phyloP scores from a whole-genome alignment of 2,888 invertebrate genomes.

The Tachina grossa region DNA sequence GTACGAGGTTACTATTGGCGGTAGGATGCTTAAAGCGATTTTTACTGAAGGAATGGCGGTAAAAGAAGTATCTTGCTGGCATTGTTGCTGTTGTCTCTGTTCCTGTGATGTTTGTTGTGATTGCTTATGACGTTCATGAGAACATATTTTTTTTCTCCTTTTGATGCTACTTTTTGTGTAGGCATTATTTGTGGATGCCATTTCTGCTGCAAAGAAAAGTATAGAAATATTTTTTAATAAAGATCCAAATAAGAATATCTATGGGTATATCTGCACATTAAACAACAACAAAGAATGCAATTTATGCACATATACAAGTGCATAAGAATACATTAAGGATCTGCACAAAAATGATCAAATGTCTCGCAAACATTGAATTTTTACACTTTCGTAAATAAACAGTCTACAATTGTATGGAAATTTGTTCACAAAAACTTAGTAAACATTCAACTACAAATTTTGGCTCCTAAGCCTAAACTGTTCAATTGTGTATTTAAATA shows the following conservation, averaged over 20 bases:
- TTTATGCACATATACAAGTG: not conserved
- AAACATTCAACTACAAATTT: too few relatives aligned
- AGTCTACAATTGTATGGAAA: too few relatives aligned
- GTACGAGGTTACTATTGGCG: slow-evolving; percentile 20
- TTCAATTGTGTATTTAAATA: too few relatives aligned
- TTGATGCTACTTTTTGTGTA: slow-evolving; percentile 62
- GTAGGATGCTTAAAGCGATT: slow-evolving; percentile 10
- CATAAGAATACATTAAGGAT: not conserved
- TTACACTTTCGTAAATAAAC: too few relatives aligned
- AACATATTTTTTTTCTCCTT: slow-evolving; percentile 72
- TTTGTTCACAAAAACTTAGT: too few relatives aligned
- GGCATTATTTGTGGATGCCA: slow-evolving; percentile 78
- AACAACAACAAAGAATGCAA: slow-evolving; percentile 36
- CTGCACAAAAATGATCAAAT: not conserved
- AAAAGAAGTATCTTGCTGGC: slow-evolving; percentile 67
- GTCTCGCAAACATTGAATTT: not conserved
- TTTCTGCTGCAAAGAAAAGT: slow-evolving; percentile 76
- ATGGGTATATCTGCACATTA: slow-evolving; percentile 6
- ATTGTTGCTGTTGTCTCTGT: slow-evolving; percentile 45
- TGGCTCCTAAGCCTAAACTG: too few relatives aligned
- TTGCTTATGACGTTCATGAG: slow-evolving; percentile 27
- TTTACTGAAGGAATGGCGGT: slow-evolving; percentile 21
- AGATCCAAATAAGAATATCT: slow-evolving; percentile 19
- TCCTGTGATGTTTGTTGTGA: slow-evolving; percentile 46
- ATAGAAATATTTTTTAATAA: slow-evolving; percentile 12